Percentiles rank a stretch among this genome's conserved stretches.
phyloP scores from a whole-genome alignment of 2,797 vertebrate genomes.

The Enteromius paludinosus region DNA sequence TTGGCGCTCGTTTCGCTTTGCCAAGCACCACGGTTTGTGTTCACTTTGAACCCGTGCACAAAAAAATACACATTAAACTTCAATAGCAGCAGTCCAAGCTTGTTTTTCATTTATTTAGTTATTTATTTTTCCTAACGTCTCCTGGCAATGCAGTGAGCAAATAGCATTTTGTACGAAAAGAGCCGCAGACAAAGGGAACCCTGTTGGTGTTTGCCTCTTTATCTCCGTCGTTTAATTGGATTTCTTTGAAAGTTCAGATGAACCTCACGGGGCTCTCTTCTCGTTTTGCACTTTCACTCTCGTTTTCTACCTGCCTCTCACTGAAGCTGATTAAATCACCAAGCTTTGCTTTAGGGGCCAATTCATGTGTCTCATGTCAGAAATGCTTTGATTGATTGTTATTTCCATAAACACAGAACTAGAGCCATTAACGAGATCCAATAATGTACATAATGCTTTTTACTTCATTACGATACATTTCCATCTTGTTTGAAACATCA shows the following conservation, averaged over 20 bases:
- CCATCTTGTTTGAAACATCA: conserved; percentile 10
- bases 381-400: conserved; percentile 62
- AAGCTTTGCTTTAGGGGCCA: conserved; percentile 53
- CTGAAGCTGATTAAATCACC: conserved; percentile 66
- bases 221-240: conserved; percentile 71
- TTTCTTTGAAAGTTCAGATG: conserved; percentile 72
- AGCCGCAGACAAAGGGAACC: conserved; percentile 61
- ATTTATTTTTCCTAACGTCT: conserved; percentile 48
- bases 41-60: conserved; percentile 53
- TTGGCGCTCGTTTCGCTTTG: conserved; percentile 9
- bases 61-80: conserved; percentile 54
- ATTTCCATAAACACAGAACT: conserved; percentile 41
- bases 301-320: conserved; percentile 48
- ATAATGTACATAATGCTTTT: neutral
- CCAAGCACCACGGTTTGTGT: conserved; percentile 8
- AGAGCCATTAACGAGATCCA: conserved; percentile 22
- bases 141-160: conserved; percentile 57
- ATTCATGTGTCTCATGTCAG: conserved; percentile 56
- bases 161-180: conserved; percentile 57
- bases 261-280: conserved; percentile 63
- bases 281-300: conserved; percentile 59
- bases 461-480: neutral
- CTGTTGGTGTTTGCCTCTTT: conserved; percentile 65
- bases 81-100: conserved; percentile 47
- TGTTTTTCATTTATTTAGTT: conserved; percentile 46